Base-by-base conservation (phyloP, 2,797 vertebrate genomes). In the Harpagifer antarcticus region DNA sequence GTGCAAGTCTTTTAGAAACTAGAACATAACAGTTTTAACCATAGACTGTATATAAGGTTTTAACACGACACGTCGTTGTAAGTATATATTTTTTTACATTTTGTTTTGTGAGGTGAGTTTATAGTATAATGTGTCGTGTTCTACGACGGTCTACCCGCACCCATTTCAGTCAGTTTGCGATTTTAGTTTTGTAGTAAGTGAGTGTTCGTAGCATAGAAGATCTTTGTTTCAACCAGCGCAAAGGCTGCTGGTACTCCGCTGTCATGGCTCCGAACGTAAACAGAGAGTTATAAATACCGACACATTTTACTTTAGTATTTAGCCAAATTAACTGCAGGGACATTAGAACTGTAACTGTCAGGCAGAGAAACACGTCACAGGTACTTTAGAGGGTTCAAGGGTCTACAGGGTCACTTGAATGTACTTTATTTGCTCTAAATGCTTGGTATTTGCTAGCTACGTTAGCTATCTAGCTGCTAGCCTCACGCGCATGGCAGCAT, bases 211-310 rank as follows among this genome's bases (percentile, higher is more conserved):
- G 3, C 0, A 68, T 74, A 82, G 50, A 88, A 78, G 81, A 91
- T 91, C 90, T 91, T 86, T 74, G 79, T 12, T 33, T 16, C 16
- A 12, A 40, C 4, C 12, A 0, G 12, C 69, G 85, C 86, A 87
- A 81, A 84, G 90, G 69, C 60, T 89, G 49, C 78, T 72, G 90
- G 92, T 42, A 79, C 3, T 53, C 3, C 20, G 87, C 86, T 94
- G 94, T 94, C 93, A 95, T 92, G 90, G 91, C 91, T 92, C 74
- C 83, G 31, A 43, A 86, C 72, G 59, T 82, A 94, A 94, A 94
- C 92, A 91, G 48, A 82, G 44, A 74, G 11, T 27, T 3, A n/a
- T 68, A 52, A 80, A 10, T 49, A 43, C 9, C 37, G 64, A 16
- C 58, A 49, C 49, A 20, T 67, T 61, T 65, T 57, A 16, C 59